Percentiles rank a stretch among this genome's conserved stretches.
Evolutionary conservation across 2,888 invertebrate genomes (phyloP).

Genomic region (Norana najaformis): DNA sequence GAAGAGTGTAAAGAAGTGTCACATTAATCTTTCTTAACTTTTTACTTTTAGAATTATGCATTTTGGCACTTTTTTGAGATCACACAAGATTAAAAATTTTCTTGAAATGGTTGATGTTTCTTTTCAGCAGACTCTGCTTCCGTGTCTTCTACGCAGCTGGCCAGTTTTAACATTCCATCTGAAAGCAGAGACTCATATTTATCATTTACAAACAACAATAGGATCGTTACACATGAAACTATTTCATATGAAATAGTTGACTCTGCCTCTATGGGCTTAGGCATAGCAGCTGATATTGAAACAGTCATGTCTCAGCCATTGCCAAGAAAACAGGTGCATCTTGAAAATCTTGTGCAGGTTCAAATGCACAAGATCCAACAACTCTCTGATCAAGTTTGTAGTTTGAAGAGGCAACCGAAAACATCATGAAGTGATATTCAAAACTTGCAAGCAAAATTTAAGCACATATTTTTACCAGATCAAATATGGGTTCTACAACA

Average conservation of each 20-base stretch:
- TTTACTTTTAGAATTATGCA: too few relatives aligned
- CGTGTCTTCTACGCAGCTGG: neutral
- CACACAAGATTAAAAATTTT: too few relatives aligned
- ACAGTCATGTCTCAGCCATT: neutral
- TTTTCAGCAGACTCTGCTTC: neutral
- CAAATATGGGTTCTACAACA: too few relatives aligned
- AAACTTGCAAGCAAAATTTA: neutral
- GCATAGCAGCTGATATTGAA: neutral
- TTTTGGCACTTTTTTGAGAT: too few relatives aligned
- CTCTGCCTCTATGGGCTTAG: neutral
- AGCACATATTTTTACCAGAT: too few relatives aligned
- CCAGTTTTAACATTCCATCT: neutral
- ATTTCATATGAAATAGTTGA: neutral
- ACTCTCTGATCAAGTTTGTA: neutral
- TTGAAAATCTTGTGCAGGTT: neutral
- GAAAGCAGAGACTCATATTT: neutral
- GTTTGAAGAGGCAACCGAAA: neutral
- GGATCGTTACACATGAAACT: neutral
- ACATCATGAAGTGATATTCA: neutral
- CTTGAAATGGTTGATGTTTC: too few relatives aligned
- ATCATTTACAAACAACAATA: neutral
- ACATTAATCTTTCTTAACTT: too few relatives aligned
- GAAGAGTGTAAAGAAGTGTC: too few relatives aligned
- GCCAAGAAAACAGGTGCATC: neutral
- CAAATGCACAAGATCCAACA: neutral